These are phyloP conservation scores for Macaca nemestrina DNA, from an alignment of 2,113 vertebrate species.

Conservation along the genomic window DNA sequence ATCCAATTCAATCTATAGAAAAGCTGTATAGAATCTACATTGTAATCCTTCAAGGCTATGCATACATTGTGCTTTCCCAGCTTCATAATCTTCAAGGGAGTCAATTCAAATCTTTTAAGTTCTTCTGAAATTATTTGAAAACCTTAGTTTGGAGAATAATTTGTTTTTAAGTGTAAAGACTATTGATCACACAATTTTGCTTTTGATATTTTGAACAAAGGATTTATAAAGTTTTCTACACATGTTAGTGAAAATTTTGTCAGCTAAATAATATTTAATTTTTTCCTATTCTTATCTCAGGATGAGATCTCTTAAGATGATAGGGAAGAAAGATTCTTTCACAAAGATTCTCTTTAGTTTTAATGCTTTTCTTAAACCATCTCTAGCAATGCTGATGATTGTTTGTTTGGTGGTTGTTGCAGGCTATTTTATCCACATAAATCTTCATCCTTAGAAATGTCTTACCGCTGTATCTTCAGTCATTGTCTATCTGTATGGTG, in stretches of 20 bases:
- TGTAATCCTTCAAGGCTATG: background rate
- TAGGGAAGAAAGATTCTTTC: background rate
- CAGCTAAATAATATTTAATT: background rate
- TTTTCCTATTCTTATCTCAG: background rate
- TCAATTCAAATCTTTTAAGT: background rate
- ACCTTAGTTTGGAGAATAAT: background rate
- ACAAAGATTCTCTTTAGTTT: background rate
- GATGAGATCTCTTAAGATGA: background rate
- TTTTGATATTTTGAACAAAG: background rate
- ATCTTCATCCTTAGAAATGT: background rate
- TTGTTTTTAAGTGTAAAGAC: background rate
- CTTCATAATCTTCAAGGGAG: background rate
- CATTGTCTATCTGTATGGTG: background rate
- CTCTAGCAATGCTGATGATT: background rate
- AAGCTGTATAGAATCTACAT: background rate
- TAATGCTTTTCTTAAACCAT: background rate
- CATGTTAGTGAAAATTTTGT: background rate
- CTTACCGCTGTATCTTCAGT: background rate
- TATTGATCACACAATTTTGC: background rate
- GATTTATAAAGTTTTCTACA: background rate
- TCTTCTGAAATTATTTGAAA: background rate
- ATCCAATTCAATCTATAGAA: background rate
- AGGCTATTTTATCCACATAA: background rate
- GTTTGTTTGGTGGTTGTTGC: background rate
- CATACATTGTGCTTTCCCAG: background rate